A percentile compares a stretch with the other conserved stretches of the same genome.
phyloP scores from a whole-genome alignment of 2,113 vertebrate species.

The Tychaedon coryphoeus region DNA sequence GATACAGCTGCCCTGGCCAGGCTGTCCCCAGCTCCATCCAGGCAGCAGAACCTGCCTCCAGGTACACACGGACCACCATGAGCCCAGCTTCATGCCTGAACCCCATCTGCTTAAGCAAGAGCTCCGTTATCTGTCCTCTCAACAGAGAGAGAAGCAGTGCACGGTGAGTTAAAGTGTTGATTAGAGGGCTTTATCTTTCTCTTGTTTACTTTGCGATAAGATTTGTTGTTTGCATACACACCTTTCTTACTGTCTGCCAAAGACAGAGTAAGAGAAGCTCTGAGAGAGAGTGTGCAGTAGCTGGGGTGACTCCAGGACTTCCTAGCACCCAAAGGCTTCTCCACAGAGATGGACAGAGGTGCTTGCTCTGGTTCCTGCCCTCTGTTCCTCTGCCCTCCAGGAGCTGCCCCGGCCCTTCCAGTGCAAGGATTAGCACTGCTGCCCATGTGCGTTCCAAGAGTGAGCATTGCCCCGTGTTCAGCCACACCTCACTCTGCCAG shows the following conservation, averaged over 20 bases:
- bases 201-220: background rate
- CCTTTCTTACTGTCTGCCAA: background rate
- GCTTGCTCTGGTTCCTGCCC: background rate
- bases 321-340: background rate
- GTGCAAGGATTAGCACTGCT: background rate
- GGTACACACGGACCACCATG: accelerated
- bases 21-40: background rate
- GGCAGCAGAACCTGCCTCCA: background rate
- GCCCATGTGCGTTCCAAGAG: background rate
- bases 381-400: background rate
- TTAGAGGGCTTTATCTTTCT: background rate
- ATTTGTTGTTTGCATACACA: background rate
- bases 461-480: accelerated
- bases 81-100: background rate
- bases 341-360: background rate
- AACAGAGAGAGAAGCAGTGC: background rate
- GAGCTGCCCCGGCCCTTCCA: background rate
- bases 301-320: background rate
- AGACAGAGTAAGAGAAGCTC: background rate
- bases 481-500: background rate
- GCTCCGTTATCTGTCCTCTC: background rate
- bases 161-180: background rate
- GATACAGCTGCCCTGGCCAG: background rate
- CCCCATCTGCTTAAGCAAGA: background rate
- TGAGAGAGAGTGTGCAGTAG: accelerated